Base-by-base conservation (phyloP, 2,113 vertebrate genomes). In the Strix aluco region DNA sequence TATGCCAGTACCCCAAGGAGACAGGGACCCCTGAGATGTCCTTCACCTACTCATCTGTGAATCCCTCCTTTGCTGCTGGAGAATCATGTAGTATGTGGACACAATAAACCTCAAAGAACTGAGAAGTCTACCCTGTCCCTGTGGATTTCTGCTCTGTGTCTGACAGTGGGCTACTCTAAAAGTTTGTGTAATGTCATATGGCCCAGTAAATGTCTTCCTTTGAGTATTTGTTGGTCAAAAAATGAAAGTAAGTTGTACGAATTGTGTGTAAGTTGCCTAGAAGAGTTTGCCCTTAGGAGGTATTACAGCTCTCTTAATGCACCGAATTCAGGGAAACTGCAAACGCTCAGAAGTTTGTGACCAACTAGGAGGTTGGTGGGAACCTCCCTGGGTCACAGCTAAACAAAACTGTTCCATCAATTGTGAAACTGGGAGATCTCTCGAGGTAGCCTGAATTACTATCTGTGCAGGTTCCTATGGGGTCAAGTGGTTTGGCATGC, bases 121-220 rank as follows among this genome's bases (percentile, higher is more conserved):
- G 51, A 69, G 34, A 52, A 44, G 19, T 59, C 13, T 83, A 25
- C 30, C 6, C 26, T 38, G 30, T 59, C 29, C 32, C 6, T 62
- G 55, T 54, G 66, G 55, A 16, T 83, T 91, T 66, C 51, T 19
- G 27, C 49, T 11, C 4, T 8, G 8, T 63, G 23, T 38, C 44
- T 77, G 66, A 58, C 44, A 67, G 82, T 6, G 23, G 44, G 59
- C 73, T 67, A 4, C 69, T 27, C 51, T 30, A 11, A 40, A 25
- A 10, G 4, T 4, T 17, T n/a, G 19, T 46, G 38, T n/a, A 5
- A 42, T 16, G n/a, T 26, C 55, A 9, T 6, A 0, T 20, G 55
- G 32, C 73, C 63, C 70, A 40, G 17, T 20, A 78, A 57, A 5
- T 29, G 62, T 46, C 73, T 77, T 44, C 55, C 57, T 52, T 55